Evolutionary conservation across 2,797 vertebrate genomes (phyloP), one percentile per base, ranked within the genome.

Genomic region (Neosilurus mollespiculum): DNA sequence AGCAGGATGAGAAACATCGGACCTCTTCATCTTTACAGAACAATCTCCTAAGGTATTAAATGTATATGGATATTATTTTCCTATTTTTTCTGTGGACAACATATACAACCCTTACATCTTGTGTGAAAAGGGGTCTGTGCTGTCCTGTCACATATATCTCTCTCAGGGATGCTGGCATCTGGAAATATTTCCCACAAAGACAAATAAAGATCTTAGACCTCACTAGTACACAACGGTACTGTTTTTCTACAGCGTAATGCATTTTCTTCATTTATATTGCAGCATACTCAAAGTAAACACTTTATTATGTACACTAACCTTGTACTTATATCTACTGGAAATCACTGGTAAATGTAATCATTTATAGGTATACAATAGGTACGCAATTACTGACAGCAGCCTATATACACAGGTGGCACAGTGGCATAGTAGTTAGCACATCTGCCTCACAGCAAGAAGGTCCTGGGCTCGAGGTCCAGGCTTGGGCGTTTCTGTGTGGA

Each of bases 91-190:
- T 87, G 77, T 87, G 86, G 86, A 90, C 89, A 88, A 85, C 80
- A 87, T 83, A 84, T 81, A 84, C 82, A 84, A 82, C 79, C 64
- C 56, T 84, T 86, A 86, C 87, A 87, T 84, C 88, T 86, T 84
- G 22, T 9, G 22, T 83, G 88, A 89, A 78, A 88, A 88, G 86
- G 83, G 89, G 88, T 89, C 89, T 86, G 87, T 89, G 73, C 82
- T 84, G 86, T 90, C 89, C 88, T 89, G 85, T 93, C 89, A 85
- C 71, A 81, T 56, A 90, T 88, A 91, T 90, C 88, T 92, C 93
- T 94, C 94, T 95, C 94, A 95, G 95, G 94, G 94, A 95, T 94
- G 93, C 92, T 93, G 93, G 92, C 92, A 93, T 94, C 93, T 94
- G 92, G 90, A 94, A 92, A 94, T 87, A 77, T 91, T 93, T 91